Conservation (phyloP, 2,113 vertebrate genomes). For the Mormoops blainvillei region DNA sequence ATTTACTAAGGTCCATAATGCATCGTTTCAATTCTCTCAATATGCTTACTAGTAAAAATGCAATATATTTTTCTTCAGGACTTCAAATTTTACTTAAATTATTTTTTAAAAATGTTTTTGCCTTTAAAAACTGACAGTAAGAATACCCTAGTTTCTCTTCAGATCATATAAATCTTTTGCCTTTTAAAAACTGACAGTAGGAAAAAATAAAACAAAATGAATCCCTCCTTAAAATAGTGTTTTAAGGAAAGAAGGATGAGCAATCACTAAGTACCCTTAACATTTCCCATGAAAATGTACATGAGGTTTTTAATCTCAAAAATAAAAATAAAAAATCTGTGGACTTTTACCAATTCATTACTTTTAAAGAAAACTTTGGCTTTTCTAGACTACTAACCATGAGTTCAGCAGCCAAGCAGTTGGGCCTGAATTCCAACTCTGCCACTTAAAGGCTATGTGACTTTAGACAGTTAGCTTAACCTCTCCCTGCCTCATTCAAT, state of each 20-base stretch:
- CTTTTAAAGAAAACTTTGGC: not conserved
- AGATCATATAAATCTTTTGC: no score
- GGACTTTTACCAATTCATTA: not conserved
- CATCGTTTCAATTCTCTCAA: constrained; percentile 34
- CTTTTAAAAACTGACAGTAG: no score
- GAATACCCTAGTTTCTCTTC: no score
- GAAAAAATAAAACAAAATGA: not conserved
- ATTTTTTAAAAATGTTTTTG: not conserved
- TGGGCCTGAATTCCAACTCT: not conserved
- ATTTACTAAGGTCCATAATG: constrained; percentile 43
- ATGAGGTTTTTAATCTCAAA: not conserved
- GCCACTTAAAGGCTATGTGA: not conserved
- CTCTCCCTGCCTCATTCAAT: not conserved
- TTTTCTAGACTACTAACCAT: not conserved
- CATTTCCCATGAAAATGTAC: not conserved
- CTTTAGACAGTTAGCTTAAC: not conserved
- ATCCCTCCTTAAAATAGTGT: not conserved
- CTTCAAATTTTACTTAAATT: constrained; percentile 39
- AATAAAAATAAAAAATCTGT: not conserved
- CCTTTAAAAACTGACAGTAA: not conserved
- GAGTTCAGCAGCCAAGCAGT: not conserved
- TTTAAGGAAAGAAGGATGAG: not conserved
- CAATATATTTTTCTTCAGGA: constrained; percentile 25
- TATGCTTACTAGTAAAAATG: constrained; percentile 51
- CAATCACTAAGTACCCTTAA: not conserved